Conservation (phyloP, 23 tunicate species). For the Oikopleura albicans region DNA sequence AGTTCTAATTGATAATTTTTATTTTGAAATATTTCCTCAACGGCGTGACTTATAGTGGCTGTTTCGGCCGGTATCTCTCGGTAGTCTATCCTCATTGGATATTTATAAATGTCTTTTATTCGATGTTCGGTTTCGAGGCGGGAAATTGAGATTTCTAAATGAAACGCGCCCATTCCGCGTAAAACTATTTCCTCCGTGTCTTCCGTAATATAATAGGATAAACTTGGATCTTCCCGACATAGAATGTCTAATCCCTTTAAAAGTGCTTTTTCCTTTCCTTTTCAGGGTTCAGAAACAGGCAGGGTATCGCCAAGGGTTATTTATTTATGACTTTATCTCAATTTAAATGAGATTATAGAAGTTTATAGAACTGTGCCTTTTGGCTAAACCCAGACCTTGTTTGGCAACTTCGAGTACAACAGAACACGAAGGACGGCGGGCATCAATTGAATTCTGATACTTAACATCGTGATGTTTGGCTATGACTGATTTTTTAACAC, state of each 20-base stretch:
- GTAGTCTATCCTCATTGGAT: not conserved
- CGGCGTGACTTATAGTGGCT: too few species aligned
- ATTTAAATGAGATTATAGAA: too few species aligned
- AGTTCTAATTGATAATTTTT: too few species aligned
- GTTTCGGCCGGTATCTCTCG: not conserved
- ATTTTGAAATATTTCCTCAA: too few species aligned
- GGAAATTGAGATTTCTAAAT: not conserved
- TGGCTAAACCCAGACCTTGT: too few species aligned
- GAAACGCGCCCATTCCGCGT: not conserved
- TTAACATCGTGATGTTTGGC: too few species aligned
- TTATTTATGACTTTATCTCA: too few species aligned
- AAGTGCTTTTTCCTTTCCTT: not conserved
- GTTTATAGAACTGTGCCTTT: too few species aligned
- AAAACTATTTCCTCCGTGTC: not conserved
- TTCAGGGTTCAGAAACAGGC: too few species aligned
- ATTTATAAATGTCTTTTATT: not conserved
- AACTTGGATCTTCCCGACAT: not conserved
- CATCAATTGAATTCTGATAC: not conserved
- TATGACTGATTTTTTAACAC: too few species aligned
- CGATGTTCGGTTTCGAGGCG: not conserved
- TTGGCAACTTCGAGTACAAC: not conserved
- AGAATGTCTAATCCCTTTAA: not conserved
- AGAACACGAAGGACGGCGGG: not conserved
- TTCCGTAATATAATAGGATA: not conserved
- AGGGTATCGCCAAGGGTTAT: too few species aligned